Evolutionary conservation across 2,113 vertebrate genomes (phyloP).

Genomic region (Phodopus roborovskii): DNA sequence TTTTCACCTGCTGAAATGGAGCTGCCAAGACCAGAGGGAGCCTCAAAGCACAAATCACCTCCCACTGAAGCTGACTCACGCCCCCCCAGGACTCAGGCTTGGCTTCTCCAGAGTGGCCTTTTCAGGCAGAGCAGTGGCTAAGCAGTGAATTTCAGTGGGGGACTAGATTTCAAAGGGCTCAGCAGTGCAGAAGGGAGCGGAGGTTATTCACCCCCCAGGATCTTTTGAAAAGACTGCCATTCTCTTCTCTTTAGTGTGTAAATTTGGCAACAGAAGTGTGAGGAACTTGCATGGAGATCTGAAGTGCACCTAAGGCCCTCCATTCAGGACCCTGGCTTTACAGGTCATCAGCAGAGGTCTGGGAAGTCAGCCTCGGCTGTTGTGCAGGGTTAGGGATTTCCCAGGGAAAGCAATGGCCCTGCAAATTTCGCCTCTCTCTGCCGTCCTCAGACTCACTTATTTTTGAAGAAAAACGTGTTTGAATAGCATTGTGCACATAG

Average conservation of each 20-base stretch:
- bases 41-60: background rate
- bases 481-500: background rate
- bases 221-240: constrained; percentile 60
- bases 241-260: constrained; percentile 33
- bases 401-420: background rate
- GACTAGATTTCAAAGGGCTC: constrained; percentile 70
- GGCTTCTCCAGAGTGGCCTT: background rate
- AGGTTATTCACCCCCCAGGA: constrained; percentile 23
- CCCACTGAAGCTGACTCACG: background rate
- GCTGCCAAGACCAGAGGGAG: constrained; percentile 7
- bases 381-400: background rate
- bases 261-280: constrained; percentile 32
- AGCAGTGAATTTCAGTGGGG: constrained; percentile 1
- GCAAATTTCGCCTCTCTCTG: background rate
- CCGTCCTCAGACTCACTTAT: background rate
- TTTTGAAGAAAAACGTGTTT: background rate
- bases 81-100: background rate
- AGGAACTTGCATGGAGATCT: constrained; percentile 23
- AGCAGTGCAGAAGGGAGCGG: background rate
- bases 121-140: background rate
- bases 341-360: background rate
- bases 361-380: background rate
- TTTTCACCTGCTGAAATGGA: constrained; percentile 6
- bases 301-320: background rate
- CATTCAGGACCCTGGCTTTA: background rate